phyloP scores from a whole-genome alignment of 1,140 invertebrate species.

The Thaumatotibia leucotreta region DNA sequence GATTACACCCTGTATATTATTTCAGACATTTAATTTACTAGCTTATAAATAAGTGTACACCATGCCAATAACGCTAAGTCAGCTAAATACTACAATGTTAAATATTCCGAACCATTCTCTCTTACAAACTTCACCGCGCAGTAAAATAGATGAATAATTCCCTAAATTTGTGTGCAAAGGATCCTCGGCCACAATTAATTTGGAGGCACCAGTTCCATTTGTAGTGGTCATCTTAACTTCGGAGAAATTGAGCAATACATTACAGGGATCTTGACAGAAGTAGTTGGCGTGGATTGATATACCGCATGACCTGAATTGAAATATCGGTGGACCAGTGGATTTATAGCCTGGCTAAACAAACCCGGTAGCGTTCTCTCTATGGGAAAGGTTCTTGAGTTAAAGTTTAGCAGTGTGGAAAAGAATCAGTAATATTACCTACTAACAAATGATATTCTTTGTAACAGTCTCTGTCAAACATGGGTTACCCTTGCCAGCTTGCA shows the following conservation, averaged over 20 bases:
- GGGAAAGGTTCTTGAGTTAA: background rate
- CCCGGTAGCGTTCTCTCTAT: background rate
- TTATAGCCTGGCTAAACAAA: slow-evolving; percentile 18
- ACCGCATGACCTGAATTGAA: slow-evolving; percentile 21
- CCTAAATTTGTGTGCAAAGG: slow-evolving; percentile 5
- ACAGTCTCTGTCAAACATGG: too few relatives aligned
- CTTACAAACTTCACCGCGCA: background rate
- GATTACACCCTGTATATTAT: too few relatives aligned
- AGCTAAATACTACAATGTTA: background rate
- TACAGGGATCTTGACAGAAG: slow-evolving; percentile 21
- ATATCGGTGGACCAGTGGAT: slow-evolving; percentile 19
- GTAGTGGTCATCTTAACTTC: slow-evolving; percentile 12
- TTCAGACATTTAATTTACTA: too few relatives aligned
- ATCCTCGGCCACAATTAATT: slow-evolving; percentile 9
- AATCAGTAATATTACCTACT: too few relatives aligned
- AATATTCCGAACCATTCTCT: background rate
- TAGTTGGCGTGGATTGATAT: slow-evolving; percentile 30
- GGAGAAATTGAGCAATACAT: slow-evolving; percentile 14
- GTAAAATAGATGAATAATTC: slow-evolving; percentile 9
- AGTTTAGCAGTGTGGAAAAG: background rate
- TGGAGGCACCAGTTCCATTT: background rate
- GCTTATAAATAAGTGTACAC: too few relatives aligned
- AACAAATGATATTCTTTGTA: too few relatives aligned
- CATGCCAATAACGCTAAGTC: too few relatives aligned
- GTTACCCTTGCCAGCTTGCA: too few relatives aligned